Evolutionary conservation across 1,140 invertebrate species (phyloP).

Genomic region (Eulimnadia texana): DNA sequence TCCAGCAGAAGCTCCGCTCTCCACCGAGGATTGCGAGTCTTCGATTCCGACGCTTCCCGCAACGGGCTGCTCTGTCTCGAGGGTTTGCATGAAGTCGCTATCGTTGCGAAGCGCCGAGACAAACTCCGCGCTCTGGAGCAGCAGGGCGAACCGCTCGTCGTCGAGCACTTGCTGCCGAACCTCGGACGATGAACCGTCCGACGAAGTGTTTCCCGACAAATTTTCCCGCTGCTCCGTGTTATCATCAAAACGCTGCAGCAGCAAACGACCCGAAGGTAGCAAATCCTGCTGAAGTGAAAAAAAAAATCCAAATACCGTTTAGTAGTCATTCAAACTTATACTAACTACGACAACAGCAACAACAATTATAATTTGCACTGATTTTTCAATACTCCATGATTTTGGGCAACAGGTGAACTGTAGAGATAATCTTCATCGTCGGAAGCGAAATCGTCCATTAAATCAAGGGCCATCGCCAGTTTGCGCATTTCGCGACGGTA

Average conservation of each 20-base stretch:
- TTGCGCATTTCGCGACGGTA: neutral
- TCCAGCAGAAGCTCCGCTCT: too few relatives aligned
- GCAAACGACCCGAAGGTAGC: slow-evolving; percentile 28
- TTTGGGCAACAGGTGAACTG: too few relatives aligned
- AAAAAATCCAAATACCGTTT: neutral
- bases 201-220: too few relatives aligned
- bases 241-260: slow-evolving; percentile 34
- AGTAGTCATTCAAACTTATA: neutral
- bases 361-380: too few relatives aligned
- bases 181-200: slow-evolving; percentile 25
- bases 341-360: neutral
- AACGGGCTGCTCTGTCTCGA: slow-evolving; percentile 41
- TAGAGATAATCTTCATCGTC: neutral
- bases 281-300: slow-evolving; percentile 17
- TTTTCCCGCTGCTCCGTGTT: slow-evolving; percentile 27
- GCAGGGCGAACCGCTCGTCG: slow-evolving; percentile 70
- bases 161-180: slow-evolving; percentile 38
- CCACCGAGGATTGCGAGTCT: too few relatives aligned
- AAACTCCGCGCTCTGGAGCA: slow-evolving; percentile 85
- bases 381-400: too few relatives aligned
- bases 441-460: neutral
- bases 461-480: neutral
- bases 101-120: slow-evolving; percentile 75
- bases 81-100: slow-evolving; percentile 71
- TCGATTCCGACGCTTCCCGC: neutral